Conservation (phyloP, 1,140 invertebrate species). For the Varroa destructor region DNA sequence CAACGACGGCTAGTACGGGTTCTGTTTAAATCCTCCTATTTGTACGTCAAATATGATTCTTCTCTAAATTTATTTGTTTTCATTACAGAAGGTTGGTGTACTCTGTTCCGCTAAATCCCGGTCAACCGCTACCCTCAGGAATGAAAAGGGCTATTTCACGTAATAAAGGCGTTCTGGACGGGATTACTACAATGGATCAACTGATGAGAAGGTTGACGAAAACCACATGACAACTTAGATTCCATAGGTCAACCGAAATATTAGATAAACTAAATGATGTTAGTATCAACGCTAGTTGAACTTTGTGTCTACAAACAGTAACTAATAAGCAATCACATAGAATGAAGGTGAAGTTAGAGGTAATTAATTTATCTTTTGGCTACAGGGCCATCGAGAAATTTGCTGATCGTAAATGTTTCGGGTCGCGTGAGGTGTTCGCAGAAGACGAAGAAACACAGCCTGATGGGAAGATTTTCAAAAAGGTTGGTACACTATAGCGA, state of each 20-base stretch:
- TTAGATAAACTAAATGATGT: not conserved
- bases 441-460: slow-evolving; percentile 85
- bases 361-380: slow-evolving; percentile 42
- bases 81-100: not conserved
- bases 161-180: not conserved
- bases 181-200: not conserved
- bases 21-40: too few species aligned
- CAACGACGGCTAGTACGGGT: too few species aligned
- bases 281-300: not conserved
- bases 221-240: not conserved
- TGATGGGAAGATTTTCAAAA: slow-evolving; percentile 89
- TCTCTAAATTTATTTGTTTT: not conserved
- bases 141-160: not conserved
- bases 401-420: slow-evolving; percentile 60
- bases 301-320: not conserved
- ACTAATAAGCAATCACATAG: not conserved
- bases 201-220: slow-evolving; percentile 2
- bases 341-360: not conserved
- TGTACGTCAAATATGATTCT: too few species aligned
- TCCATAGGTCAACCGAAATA: not conserved
- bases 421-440: slow-evolving; percentile 71
- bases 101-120: not conserved
- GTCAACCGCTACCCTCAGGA: not conserved
- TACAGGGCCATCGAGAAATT: slow-evolving; percentile 58
- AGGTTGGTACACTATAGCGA: slow-evolving; percentile 43